These are phyloP conservation scores for Ochlodes sylvanus DNA, from an alignment of 2,888 invertebrate species.

Conservation along the genomic window DNA sequence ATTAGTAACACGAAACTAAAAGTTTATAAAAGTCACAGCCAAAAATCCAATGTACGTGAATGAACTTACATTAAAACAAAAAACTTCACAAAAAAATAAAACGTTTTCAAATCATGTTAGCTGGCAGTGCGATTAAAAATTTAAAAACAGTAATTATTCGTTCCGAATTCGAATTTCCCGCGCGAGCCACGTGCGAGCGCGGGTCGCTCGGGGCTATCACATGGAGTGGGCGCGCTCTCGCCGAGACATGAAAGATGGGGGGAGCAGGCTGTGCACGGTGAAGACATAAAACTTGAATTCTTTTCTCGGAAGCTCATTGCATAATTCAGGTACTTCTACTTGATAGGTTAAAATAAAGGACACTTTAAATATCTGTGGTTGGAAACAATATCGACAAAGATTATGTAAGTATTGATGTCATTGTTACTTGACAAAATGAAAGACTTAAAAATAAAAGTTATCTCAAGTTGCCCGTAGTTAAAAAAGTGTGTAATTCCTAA, in stretches of 20 bases:
- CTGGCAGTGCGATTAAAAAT: conserved; percentile 22
- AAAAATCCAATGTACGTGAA: not conserved
- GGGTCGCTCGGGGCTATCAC: conserved; percentile 82
- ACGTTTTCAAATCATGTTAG: not conserved
- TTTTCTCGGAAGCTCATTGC: conserved; percentile 37
- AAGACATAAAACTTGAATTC: conserved; percentile 51
- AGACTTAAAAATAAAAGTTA: not conserved
- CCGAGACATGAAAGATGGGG: conserved; percentile 71
- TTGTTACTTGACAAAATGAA: too few species aligned
- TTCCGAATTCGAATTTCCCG: conserved; percentile 63
- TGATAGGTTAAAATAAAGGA: conserved; percentile 1
- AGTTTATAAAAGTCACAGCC: conserved; percentile 13
- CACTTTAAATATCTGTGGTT: not conserved
- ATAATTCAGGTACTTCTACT: conserved; percentile 21
- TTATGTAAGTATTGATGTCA: not conserved
- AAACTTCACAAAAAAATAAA: conserved; percentile 8
- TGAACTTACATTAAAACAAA: not conserved
- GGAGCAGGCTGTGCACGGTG: conserved; percentile 57
- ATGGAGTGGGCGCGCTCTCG: conserved; percentile 69
- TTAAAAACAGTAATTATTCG: conserved; percentile 42
- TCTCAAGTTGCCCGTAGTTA: conserved; percentile 30
- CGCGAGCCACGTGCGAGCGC: conserved; percentile 67
- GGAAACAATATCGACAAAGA: not conserved
- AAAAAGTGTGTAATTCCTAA: not conserved
- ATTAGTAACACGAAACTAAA: not conserved